Evolutionary conservation across 2,113 vertebrate species (phyloP).

Genomic region (Calonectris borealis): DNA sequence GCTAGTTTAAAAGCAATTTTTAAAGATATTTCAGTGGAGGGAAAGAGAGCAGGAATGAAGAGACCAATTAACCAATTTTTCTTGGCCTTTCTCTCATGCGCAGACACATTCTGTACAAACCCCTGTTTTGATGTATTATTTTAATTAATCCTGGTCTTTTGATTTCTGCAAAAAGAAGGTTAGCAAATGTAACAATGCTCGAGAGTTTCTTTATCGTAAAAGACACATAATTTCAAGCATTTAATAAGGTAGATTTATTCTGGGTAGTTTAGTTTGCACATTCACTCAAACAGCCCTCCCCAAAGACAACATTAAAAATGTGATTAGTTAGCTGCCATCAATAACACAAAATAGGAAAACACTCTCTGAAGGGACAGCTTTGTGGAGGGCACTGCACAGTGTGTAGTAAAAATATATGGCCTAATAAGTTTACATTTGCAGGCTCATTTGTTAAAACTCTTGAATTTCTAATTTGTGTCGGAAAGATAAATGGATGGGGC

Average conservation of each 20-base stretch:
- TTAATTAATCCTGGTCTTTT: slow-evolving; percentile 87
- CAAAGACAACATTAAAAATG: slow-evolving; percentile 91
- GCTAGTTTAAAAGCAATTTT: slow-evolving; percentile 65
- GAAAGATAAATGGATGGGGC: slow-evolving; percentile 91
- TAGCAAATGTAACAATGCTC: slow-evolving; percentile 85
- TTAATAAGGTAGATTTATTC: slow-evolving; percentile 91
- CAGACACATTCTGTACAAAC: slow-evolving; percentile 75
- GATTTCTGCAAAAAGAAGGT: slow-evolving; percentile 81
- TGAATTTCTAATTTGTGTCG: slow-evolving; percentile 97
- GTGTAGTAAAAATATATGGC: slow-evolving; percentile 89
- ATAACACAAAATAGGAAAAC: slow-evolving; percentile 88
- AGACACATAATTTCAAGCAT: slow-evolving; percentile 89
- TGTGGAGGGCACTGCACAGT: slow-evolving; percentile 87
- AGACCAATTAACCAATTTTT: slow-evolving; percentile 85
- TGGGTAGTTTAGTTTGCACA: slow-evolving; percentile 86
- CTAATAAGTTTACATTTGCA: slow-evolving; percentile 94
- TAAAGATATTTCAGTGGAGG: slow-evolving; percentile 55
- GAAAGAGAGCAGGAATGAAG: slow-evolving; percentile 73
- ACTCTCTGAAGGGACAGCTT: slow-evolving; percentile 88
- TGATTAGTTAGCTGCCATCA: slow-evolving; percentile 91
- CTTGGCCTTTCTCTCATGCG: slow-evolving; percentile 74
- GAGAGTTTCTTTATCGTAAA: slow-evolving; percentile 86
- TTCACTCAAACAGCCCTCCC: slow-evolving; percentile 86
- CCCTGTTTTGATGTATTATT: slow-evolving; percentile 86
- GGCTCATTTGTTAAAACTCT: slow-evolving; percentile 93